Evolutionary conservation across 2,113 vertebrate genomes (phyloP), one percentile per base, ranked within the genome.

Genomic region (Rhabdornis inornatus): DNA sequence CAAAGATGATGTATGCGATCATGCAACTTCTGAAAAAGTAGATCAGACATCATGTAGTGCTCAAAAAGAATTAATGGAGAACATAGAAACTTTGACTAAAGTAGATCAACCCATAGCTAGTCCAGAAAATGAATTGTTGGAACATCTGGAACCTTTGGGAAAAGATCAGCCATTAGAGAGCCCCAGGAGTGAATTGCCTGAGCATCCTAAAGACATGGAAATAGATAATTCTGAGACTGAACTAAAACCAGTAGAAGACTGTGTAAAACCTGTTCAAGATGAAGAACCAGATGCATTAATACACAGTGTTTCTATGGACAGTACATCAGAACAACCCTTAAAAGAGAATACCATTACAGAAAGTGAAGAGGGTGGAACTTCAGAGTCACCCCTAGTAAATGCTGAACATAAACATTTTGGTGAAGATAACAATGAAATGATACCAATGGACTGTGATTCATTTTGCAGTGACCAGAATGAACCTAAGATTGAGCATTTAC

Each of bases 371-470:
- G 61, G 20, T 44, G 69, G 17, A 55, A 91, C 87, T 84, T 91
- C 72, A 52, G 92, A 95, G 19, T 77, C 79, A n/a, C 39, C 61
- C 15, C 65, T 55, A 7, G 59, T 89, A 93, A 80, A 91, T 52
- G 70, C 20, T 78, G 96, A 97, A 65, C 90, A 82, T 61, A 97
- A 97, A 60, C 88, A 68, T 92, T 97, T 97, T 72, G 97, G 91
- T 87, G 97, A 98, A 79, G 99, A 99, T 90, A 98, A 99, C 89
- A 98, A 97, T 68, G 98, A 99, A 72, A 98, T 98, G 56, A 97
- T 99, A 87, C 98, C 99, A 19, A 99, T 99, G 99, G 99, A 99
- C 78, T 99, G 99, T 89, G 98, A 99, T 55, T 99, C 98, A 22
- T 98, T 99, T 87, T 97, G 95, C 56, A 98, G 98, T 91, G 99